Evolutionary conservation across 2,113 vertebrate species (phyloP), one percentile per base, ranked within the genome.

Genomic region (Cyphomyrus discorhynchus): DNA sequence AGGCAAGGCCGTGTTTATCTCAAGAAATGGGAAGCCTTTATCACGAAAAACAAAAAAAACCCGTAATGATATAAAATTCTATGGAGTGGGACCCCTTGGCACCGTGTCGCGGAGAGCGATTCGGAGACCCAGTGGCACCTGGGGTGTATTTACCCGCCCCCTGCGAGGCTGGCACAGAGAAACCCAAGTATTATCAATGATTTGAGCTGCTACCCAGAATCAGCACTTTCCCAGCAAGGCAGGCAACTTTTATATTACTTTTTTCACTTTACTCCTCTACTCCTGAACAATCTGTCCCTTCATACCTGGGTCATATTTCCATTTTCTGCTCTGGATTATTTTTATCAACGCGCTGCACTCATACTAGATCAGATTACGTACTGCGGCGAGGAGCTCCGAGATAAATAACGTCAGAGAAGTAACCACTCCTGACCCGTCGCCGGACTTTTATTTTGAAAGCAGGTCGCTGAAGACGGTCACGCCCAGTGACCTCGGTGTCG

Each of bases 121-220:
- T 84, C 42, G 0, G 39, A 46, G 80, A 42, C 39, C 39, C 42
- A 45, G 62, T 11, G n/a, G 31, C 35, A 80, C 35, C 35, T 80
- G 74, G 31, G 82, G 21, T 21, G 45, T 47, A n/a, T 47, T 84
- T 84, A 84, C 82, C 82, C 3, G 21, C 39, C 39, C 82, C 80
- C 82, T 24, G 45, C 82, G 21, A 84, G 17, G 19, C 45, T 84
- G 39, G 82, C 45, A 24, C 17, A 47, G 82, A n/a, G n/a, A 84
- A 83, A 84, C 45, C 21, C 19, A 19, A 84, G 82, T 47, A 84
- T 47, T 84, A 84, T 84, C 82, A 84, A 84, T 84, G 82, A 84
- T 84, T 84, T n/a, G 39, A 47, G 45, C 82, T n/a, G 82, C 45
- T 46, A 84, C 8, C 82, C 39, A 47, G 42, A 84, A 84, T 84